Base-by-base conservation (phyloP, 2,888 invertebrate genomes). In the Zootermopsis nevadensis region DNA sequence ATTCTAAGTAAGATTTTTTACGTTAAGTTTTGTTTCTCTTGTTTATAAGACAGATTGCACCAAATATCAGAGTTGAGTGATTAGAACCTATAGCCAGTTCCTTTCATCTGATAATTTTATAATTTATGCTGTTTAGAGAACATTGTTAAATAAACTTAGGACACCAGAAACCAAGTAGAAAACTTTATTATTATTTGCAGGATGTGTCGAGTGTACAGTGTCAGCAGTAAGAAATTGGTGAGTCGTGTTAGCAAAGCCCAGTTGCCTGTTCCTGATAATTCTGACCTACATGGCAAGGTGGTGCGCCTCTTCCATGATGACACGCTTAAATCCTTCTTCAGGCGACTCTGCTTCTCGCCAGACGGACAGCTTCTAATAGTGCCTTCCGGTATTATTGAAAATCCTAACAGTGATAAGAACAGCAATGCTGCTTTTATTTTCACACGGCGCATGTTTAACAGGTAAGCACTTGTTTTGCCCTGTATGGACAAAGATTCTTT, bases 261-360 rank as follows among this genome's bases (percentile, higher is more conserved):
- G 22, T 55, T 83, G 30, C 85, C 85, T 8, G 91, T 93, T 24
- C 91, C 93, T 0, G 86, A 90, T 0, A 74, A n/a, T 24, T 93
- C 94, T 87, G 90, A 92, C 0, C 88, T 95, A 6, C 91, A 93
- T 85, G 91, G 92, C 0, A 93, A 93, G 86, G 91, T 91, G 82
- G 91, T 94, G 24, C 92, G 95, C 55, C 91, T 97, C 74, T 98
- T 95, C 89, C 95, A 97, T 87, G 98, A 98, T 87, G 98, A 98
- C 88, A 98, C 98, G 0, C 91, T 98, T 86, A 96, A 97, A 89
- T 97, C 99, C 0, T 99, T 97, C 90, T 98, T 97, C 88, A 92
- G 99, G 69, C 92, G 99, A 55, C 89, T 99, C 38, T 93, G 94
- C 76, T 99, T 98, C 88, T 96, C 97, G 35, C 97, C 98, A 0